Evolutionary conservation across 2,888 invertebrate genomes (phyloP).

Genomic region (Ophioninae sp.): DNA sequence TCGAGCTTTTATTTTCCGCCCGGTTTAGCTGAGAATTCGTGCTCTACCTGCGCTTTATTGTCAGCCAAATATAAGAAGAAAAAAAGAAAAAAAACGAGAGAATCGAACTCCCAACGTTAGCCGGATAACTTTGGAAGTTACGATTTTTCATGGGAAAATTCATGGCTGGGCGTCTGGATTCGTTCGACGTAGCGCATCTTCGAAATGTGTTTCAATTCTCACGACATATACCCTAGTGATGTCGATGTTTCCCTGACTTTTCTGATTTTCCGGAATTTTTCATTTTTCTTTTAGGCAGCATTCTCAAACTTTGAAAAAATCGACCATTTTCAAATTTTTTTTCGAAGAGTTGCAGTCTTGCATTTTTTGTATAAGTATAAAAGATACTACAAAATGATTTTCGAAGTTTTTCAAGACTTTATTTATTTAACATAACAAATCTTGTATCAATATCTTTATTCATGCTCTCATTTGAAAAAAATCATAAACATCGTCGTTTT

Average conservation of each 20-base stretch:
- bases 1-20: constrained; percentile 16
- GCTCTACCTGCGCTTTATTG: neutral
- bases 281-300: no score
- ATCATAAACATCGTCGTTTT: no score
- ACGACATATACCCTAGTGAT: neutral
- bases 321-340: no score
- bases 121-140: constrained; percentile 3
- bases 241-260: neutral
- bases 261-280: neutral
- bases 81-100: neutral
- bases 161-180: neutral
- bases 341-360: no score
- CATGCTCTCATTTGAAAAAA: no score
- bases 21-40: constrained; percentile 14
- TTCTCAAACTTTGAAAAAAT: no score
- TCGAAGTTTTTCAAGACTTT: no score
- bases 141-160: constrained; percentile 20
- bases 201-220: neutral
- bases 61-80: neutral
- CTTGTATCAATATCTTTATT: no score
- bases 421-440: no score
- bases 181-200: neutral
- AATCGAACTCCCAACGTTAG: neutral
- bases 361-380: no score
- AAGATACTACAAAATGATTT: no score